Percentiles rank a stretch among this genome's conserved stretches.
Evolutionary conservation across 2,888 invertebrate genomes (phyloP).

Genomic region (Elmis aenea): DNA sequence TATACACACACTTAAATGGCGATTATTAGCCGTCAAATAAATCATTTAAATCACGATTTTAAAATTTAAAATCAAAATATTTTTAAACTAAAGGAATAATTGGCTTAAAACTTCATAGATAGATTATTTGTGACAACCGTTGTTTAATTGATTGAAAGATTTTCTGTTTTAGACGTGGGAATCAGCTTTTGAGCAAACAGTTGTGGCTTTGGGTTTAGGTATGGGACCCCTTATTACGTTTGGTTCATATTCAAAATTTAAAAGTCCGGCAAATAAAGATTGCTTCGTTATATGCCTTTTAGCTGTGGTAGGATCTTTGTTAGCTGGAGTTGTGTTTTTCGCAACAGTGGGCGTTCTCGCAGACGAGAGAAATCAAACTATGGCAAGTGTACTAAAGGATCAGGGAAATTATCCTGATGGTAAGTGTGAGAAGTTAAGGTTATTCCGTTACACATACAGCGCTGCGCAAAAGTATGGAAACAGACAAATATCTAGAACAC

Average conservation of each 20-base stretch:
- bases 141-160: too few relatives aligned
- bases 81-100: too few relatives aligned
- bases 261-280: constrained; percentile 19
- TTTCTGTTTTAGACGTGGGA: constrained; percentile 20
- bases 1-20: too few relatives aligned
- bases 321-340: constrained; percentile 18
- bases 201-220: constrained; percentile 23
- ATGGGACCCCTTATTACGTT: constrained; percentile 26
- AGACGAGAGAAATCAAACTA: constrained; percentile 10
- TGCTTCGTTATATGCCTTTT: constrained; percentile 14
- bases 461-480: too few relatives aligned
- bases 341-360: constrained; percentile 20
- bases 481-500: too few relatives aligned
- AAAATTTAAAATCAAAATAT: too few relatives aligned
- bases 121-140: too few relatives aligned
- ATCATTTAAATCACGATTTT: too few relatives aligned
- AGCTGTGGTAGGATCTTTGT: constrained; percentile 14
- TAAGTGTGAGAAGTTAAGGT: too few relatives aligned
- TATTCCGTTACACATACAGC: too few relatives aligned
- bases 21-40: too few relatives aligned
- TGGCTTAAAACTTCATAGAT: too few relatives aligned
- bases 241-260: constrained; percentile 20
- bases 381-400: constrained; percentile 9
- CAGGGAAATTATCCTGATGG: constrained; percentile 5
- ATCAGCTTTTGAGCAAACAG: constrained; percentile 20